Conservation (phyloP, 2,888 invertebrate species). For the Molanna angustata region DNA sequence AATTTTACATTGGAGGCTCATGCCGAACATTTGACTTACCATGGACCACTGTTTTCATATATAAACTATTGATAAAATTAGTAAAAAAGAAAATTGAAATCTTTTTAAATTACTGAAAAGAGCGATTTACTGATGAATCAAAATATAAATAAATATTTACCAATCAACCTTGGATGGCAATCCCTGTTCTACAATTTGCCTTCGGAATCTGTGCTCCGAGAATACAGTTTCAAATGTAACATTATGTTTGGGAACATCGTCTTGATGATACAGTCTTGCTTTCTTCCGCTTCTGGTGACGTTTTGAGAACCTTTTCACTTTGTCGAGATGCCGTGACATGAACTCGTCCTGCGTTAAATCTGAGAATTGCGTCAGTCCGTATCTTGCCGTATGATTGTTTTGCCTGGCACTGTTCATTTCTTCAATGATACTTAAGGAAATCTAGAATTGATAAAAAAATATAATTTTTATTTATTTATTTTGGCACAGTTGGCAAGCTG, state of each 20-base stretch:
- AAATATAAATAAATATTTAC: no score
- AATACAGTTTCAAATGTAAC: no score
- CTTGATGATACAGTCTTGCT: conserved; percentile 1
- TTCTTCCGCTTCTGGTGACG: conserved; percentile 15
- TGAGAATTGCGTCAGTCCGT: conserved; percentile 60
- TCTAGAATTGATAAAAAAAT: conserved; percentile 48
- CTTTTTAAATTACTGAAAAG: no score
- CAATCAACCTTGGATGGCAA: conserved; percentile 57
- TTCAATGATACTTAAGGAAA: conserved; percentile 50
- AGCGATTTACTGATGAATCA: no score
- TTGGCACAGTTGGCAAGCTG: no score
- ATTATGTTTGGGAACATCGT: background rate
- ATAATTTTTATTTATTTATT: no score
- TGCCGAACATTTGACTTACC: no score
- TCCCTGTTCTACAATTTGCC: conserved; percentile 3
- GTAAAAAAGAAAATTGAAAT: no score
- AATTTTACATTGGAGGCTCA: no score
- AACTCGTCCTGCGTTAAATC: conserved; percentile 64
- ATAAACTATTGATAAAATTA: no score
- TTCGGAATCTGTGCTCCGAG: conserved; percentile 21
- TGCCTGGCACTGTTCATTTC: conserved; percentile 46
- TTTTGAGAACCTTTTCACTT: conserved; percentile 39
- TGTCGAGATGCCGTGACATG: conserved; percentile 36
- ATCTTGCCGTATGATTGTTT: conserved; percentile 49
- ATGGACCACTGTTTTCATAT: no score